These are phyloP conservation scores for Phengaris alcon DNA, from an alignment of 2,888 invertebrate species.

Conservation along the genomic window DNA sequence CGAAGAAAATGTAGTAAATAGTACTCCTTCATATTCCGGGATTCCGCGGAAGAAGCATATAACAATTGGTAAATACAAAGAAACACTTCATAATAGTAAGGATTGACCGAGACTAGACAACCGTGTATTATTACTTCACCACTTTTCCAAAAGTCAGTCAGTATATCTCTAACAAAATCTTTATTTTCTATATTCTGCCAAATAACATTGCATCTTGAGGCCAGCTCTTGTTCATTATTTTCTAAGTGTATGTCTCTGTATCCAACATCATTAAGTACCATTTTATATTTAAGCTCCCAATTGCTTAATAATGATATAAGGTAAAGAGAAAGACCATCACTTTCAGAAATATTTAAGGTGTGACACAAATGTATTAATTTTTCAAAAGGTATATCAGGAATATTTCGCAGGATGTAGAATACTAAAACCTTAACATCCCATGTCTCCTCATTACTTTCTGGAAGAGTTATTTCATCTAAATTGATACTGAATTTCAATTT, in stretches of 20 bases:
- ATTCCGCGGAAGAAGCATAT: slow-evolving; percentile 52
- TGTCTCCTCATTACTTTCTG: slow-evolving; percentile 70
- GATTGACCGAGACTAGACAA: slow-evolving; percentile 65
- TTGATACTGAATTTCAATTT: slow-evolving; percentile 69
- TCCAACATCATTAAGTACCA: slow-evolving; percentile 55
- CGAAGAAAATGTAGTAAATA: slow-evolving; percentile 68
- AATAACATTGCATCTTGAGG: slow-evolving; percentile 56
- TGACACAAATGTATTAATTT: slow-evolving; percentile 60
- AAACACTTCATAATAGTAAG: slow-evolving; percentile 73
- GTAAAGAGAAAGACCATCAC: slow-evolving; percentile 67
- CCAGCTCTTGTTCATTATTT: slow-evolving; percentile 53
- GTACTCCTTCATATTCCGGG: slow-evolving; percentile 62
- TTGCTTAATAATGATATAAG: slow-evolving; percentile 62
- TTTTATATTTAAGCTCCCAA: slow-evolving; percentile 68
- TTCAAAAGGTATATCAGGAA: slow-evolving; percentile 56
- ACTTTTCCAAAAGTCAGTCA: slow-evolving; percentile 72
- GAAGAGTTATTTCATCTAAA: slow-evolving; percentile 62
- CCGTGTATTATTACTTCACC: slow-evolving; percentile 72
- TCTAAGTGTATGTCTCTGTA: slow-evolving; percentile 53
- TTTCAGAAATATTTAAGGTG: slow-evolving; percentile 58
- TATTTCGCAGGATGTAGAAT: slow-evolving; percentile 65
- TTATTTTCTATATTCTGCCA: slow-evolving; percentile 69
- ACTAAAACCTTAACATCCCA: slow-evolving; percentile 71
- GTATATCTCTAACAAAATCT: slow-evolving; percentile 61
- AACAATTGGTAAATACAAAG: slow-evolving; percentile 65